Evolutionary conservation across 2,888 invertebrate genomes (phyloP), one percentile per base, ranked within the genome.

Genomic region (Dynastes hyllus): DNA sequence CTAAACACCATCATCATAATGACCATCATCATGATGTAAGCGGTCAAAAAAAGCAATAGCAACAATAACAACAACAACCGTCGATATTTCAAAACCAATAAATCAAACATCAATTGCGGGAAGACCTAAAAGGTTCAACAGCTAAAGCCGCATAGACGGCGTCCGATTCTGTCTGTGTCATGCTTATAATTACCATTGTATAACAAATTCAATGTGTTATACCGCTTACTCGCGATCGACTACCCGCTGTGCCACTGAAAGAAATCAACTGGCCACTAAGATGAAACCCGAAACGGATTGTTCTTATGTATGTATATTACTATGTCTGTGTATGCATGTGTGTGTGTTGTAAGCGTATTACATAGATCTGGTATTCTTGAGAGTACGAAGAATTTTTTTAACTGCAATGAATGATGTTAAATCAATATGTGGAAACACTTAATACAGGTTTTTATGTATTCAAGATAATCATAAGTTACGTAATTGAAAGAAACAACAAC

Each of bases 111-210:
- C 77, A 75, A 80, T 80, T 80, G 80, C 78, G 65, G 75, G 65
- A 55, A 55, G 77, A 58, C 40, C 51, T 16, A 61, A 65, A 50
- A 50, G 76, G 22, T 50, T n/a, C 65, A 65, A 29, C 13, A 51
- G 50, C 69, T 3, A 22, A 8, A 22, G 51, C 51, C 63, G 27
- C 51, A 51, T 51, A n/a, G 22, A 67, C 66, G 11, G 40, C 45
- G 22, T 63, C 22, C 80, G 78, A 80, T 77, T 80, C 78, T 81
- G 83, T 69, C 69, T 83, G 81, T 83, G 83, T 85, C 85, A 85
- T 84, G 83, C 81, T 84, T 82, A 83, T 85, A 85, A 85, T 85
- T 85, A 85, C 84, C 80, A 84, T 84, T 84, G 84, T 84, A 83
- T 80, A 79, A 83, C 83, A 81, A 81, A 80, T 81, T 81, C 76